Evolutionary conservation across 2,888 invertebrate species (phyloP).

Genomic region (Drosophila differens): DNA sequence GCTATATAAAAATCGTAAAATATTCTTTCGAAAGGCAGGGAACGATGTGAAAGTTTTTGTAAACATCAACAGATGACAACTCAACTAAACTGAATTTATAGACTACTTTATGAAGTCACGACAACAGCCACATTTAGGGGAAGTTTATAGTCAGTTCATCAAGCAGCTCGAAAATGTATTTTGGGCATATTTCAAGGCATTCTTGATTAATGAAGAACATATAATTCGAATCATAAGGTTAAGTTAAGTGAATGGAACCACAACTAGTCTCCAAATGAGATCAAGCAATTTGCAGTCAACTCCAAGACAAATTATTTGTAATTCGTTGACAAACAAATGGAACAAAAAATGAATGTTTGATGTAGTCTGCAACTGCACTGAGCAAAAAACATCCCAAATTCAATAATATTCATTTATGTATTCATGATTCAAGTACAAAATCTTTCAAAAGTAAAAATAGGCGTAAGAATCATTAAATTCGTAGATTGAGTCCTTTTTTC

Average conservation of each 20-base stretch:
- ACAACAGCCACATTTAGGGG: conserved; percentile 26
- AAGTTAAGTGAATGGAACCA: not conserved
- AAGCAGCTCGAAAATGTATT: conserved; percentile 2
- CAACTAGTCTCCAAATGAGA: not conserved
- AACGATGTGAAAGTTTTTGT: conserved; percentile 24
- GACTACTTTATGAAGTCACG: conserved; percentile 62
- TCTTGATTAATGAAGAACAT: conserved; percentile 3
- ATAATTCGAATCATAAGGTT: not conserved
- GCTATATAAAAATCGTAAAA: conserved; percentile 79
- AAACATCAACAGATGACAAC: conserved; percentile 45
- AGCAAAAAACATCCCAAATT: accelerated
- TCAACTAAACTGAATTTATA: conserved; percentile 52
- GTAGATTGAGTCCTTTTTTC: accelerated
- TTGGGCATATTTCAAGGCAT: conserved; percentile 9
- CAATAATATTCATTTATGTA: accelerated
- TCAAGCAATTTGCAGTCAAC: not conserved
- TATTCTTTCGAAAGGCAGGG: conserved; percentile 19
- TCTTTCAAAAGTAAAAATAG: not conserved
- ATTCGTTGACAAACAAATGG: not conserved
- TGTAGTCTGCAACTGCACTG: not conserved
- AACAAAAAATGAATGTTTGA: too few relatives aligned
- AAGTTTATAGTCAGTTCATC: conserved; percentile 42
- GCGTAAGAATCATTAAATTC: accelerated
- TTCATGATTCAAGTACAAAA: not conserved
- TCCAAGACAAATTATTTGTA: not conserved